phyloP scores from a whole-genome alignment of 2,113 vertebrate species.

The Passerina amoena region DNA sequence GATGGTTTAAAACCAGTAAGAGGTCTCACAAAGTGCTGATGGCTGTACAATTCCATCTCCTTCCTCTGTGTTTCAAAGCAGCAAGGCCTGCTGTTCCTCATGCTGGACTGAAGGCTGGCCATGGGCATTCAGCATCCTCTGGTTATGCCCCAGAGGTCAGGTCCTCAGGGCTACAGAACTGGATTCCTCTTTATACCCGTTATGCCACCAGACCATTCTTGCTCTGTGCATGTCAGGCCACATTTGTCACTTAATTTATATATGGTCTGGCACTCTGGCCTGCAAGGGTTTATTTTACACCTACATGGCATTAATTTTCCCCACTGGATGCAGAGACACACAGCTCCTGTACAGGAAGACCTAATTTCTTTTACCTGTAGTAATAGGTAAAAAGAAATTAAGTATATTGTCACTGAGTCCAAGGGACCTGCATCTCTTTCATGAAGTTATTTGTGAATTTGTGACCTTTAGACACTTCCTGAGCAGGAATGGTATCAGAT shows the following conservation, averaged over 20 bases:
- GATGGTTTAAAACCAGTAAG: neutral
- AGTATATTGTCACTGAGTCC: neutral
- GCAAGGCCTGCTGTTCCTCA: neutral
- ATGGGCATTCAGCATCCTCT: neutral
- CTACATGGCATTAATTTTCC: neutral
- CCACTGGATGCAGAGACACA: neutral
- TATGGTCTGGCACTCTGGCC: neutral
- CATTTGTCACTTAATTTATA: neutral
- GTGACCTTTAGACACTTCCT: neutral
- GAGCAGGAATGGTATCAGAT: neutral
- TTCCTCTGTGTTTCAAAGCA: neutral
- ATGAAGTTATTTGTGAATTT: neutral
- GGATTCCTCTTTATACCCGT: neutral
- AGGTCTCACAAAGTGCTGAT: neutral
- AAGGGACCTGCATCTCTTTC: neutral
- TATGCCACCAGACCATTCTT: neutral
- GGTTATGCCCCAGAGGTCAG: neutral
- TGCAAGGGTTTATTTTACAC: neutral
- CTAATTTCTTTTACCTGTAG: too few species aligned
- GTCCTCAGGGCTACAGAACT: neutral
- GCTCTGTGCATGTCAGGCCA: neutral
- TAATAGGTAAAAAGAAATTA: neutral
- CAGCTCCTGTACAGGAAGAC: neutral
- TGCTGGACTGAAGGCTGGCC: accelerated
- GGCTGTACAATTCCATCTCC: neutral